Evolutionary conservation across 92 coral and sea anemone genomes (phyloP), one percentile per base, ranked within the genome.

Genomic region (Porites rus): DNA sequence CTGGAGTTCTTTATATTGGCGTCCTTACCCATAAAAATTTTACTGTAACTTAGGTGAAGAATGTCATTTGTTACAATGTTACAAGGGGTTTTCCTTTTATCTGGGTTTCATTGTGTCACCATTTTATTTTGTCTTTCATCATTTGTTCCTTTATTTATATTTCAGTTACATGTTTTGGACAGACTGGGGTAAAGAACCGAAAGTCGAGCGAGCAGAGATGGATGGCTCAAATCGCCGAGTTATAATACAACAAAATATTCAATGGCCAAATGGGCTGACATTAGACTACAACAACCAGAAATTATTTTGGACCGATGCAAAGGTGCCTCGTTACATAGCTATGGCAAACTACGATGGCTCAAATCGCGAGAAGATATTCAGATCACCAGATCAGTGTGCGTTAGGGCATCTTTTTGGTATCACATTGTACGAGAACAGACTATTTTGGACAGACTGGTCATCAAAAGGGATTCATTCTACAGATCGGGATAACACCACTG

Each of bases 231-330:
- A 90, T 50, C 91, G 98, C 79, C 78, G 80, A n/a, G 66, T 86
- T 63, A 79, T 96, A 19, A 89, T 96, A 31, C 60, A 84, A 14
- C 89, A 63, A 28, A 82, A 90, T 25, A 95, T 96, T 64, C 84
- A 84, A 54, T 96, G 99, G 99, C 99, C 99, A 10, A 96, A 96
- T 91, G 99, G 99, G 80, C 74, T 96, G 19, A 96, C 99, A 60
- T 77, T 95, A 64, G 99, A 96, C 70, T 91, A 90, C 84, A 87
- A 91, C 65, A 89, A 84, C 24, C 81, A 79, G 65, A 91, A 92
- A 79, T 83, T 96, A 22, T 96, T 91, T 76, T 96, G 99, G 99
- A 84, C 96, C 14, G 98, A 96, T 95, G 99, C 98, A 4, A 92
- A 83, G 69, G 64, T 91, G 81, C 69, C 38, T 31, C 38, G 89